Evolutionary conservation across 2,888 invertebrate species (phyloP), one percentile per base, ranked within the genome.

Genomic region (Volucella inanis): DNA sequence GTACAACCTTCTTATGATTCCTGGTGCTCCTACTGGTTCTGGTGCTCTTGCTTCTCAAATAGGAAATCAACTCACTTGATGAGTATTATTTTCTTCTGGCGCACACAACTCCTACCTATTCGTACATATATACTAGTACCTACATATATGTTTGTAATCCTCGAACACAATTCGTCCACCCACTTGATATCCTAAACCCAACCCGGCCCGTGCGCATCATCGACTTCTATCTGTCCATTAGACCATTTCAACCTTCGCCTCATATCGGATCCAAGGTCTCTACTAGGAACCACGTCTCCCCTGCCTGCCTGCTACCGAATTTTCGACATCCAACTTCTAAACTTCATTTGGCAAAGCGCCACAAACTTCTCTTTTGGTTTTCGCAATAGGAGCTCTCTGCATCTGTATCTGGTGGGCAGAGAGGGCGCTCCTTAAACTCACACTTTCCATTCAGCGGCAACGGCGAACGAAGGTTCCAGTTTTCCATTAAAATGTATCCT

Each of bases 321-420:
- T 68, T 74, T 45, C 72, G 68, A 64, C 55, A 72, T 54, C 49
- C 61, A 81, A 76, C 64, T 74, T 78, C 43, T 39, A 72, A 85
- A 85, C 85, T 85, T 85, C 85, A 85, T 85, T 85, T 85, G 85
- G 85, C 85, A 77, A 77, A 85, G 76, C 76, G 85, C 85, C 85
- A 85, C 76, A 72, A 78, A 81, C 47, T 81, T 76, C 76, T 52
- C 65, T 52, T 50, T 31, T 6, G 10, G 9, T 8, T 31, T 2
- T 52, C 15, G 65, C n/a, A 52, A 15, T 9, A 43, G n/a, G 15
- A 8, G 41, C 57, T 57, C 71, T 41, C 55, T 59, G 57, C 57
- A 45, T 57, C 49, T 71, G 72, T 59, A 47, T 6, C 22, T 41
- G 45, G 61, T 45, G 22, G 52, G 70, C 12, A 10, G 68, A 59